Percentiles rank a stretch among this genome's conserved stretches.
Conservation (phyloP, 2,888 invertebrate genomes). For the Callinectes sapidus region DNA sequence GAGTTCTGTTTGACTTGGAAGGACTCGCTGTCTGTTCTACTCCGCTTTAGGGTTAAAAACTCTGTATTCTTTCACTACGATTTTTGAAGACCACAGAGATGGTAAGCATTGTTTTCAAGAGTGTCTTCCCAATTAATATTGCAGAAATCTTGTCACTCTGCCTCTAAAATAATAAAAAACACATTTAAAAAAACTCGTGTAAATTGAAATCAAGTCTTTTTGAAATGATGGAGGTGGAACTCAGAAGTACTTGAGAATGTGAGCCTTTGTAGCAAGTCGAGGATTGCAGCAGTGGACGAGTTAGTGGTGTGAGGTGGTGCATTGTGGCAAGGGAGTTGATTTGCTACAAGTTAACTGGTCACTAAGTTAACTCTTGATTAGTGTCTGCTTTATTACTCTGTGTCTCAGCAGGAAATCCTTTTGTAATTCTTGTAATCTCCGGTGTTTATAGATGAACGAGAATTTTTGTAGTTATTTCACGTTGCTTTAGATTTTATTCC, state of each 20-base stretch:
- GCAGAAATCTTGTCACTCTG: too few species aligned
- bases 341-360: too few species aligned
- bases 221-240: too few species aligned
- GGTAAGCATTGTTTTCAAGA: too few species aligned
- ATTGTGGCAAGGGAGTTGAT: not conserved
- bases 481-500: not conserved
- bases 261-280: not conserved
- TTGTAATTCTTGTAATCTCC: not conserved
- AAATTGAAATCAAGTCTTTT: too few species aligned
- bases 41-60: not conserved
- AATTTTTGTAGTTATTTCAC: not conserved
- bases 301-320: not conserved
- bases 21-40: not conserved
- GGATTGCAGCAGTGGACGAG: not conserved
- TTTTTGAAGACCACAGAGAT: too few species aligned
- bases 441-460: not conserved
- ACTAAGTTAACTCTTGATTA: too few species aligned
- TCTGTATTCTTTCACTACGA: too few species aligned
- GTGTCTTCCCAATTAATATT: too few species aligned
- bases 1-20: not conserved
- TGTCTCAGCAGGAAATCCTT: not conserved
- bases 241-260: too few species aligned
- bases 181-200: too few species aligned
- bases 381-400: not conserved
- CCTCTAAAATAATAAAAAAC: too few species aligned